These are phyloP conservation scores for Enchytraeus crypticus DNA, from an alignment of 2,888 invertebrate genomes.

Conservation along the genomic window DNA sequence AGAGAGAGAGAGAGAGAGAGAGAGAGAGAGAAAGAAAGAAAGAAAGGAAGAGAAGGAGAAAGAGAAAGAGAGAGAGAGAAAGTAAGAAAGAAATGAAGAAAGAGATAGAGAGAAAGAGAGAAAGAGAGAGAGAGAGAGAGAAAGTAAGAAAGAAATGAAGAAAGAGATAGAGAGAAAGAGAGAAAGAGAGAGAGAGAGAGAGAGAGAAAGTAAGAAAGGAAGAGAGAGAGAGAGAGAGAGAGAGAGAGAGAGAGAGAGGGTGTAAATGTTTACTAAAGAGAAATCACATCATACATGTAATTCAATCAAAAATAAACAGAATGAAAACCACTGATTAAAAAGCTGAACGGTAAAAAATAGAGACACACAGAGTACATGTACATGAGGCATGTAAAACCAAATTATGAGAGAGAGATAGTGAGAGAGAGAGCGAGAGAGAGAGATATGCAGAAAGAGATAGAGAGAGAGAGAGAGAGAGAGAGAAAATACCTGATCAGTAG, in stretches of 20 bases:
- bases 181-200: not conserved
- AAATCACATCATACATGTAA: no score
- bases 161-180: not conserved
- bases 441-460: not conserved
- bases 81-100: no score
- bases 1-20: not conserved
- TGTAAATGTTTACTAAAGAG: no score
- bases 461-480: not conserved
- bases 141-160: not conserved
- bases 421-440: no score
- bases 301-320: no score
- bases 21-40: not conserved
- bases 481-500: slow-evolving; percentile 11
- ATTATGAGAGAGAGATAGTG: no score
- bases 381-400: not conserved
- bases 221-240: not conserved
- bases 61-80: no score
- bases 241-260: not conserved
- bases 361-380: not conserved
- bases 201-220: not conserved
- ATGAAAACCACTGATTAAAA: no score
- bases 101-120: no score
- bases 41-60: no score
- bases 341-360: not conserved
- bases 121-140: not conserved